Evolutionary conservation across 2,113 vertebrate genomes (phyloP), one percentile per base, ranked within the genome.

Genomic region (Hypocryptadius cinnamomeus): DNA sequence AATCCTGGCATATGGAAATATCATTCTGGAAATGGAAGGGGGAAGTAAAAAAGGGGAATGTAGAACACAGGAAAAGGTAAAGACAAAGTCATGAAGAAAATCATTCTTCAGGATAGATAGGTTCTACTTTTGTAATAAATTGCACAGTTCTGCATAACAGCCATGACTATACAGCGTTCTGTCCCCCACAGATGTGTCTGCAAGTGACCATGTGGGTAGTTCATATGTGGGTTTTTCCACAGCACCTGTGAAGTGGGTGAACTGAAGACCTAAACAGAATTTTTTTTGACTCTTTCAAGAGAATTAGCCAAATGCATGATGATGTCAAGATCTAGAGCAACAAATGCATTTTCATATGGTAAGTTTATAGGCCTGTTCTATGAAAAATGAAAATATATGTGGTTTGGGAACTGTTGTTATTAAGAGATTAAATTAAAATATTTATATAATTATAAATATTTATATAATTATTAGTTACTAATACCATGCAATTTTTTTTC

Each of bases 111-210:
- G 44, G 35, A 42, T 54, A 31, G 37, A 22, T 33, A 25, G n/a
- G 28, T 35, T 68, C 28, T 9, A 30, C 8, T 85, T 65, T 35
- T 53, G 48, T 64, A 37, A 71, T 53, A n/a, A 60, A 31, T 61
- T 59, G 20, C 27, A 59, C 13, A 7, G 10, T 59, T 94, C 14
- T 69, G 35, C 12, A 22, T 93, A 65, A 27, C 30, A 84, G 8
- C 31, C 12, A 24, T 72, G 61, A 79, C 35, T 61, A 2, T 27
- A 10, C 13, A 60, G 31, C 28, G 20, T 54, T 85, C 42, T 40
- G 31, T 77, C 30, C 25, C 21, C 33, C 23, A 17, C 19, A 57
- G 47, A 37, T 3, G 1, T 0, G 0, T 68, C 45, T 85, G 64
- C 60, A 59, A 23, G 42, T 12, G 21, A 22, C 68, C 79, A 11